Evolutionary conservation across 1,140 invertebrate genomes (phyloP), one percentile per base, ranked within the genome.

Genomic region (Zaprionus inermis): DNA sequence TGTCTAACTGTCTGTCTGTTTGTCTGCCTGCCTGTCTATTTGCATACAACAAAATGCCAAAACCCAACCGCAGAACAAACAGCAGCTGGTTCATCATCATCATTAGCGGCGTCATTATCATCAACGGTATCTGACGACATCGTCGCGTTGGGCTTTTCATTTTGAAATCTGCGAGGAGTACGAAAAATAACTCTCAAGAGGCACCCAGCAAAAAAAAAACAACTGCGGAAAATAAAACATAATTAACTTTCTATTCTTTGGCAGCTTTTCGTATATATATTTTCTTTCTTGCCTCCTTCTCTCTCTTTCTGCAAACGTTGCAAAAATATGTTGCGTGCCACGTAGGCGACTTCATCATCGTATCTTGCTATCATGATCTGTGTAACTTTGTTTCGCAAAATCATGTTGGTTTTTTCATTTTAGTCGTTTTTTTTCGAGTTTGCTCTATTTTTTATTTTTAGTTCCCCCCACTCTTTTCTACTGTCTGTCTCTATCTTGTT

Each of bases 241-340:
- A 82, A 82, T 82, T 82, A 82, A 82, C 79, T 82, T 82, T 82
- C 79, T 82, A 82, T 82, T 82, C 55, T 75, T 65, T 74, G 66
- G 72, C 38, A 57, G n/a, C 55, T 57, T 49, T 36, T 55, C 54
- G 38, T 65, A 66, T 41, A 28, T 28, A 24, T 24, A 24, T 28
- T 28, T 28, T 4, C 3, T 28, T 28, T 28, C 24, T 0, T 28
- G 5, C 24, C 24, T 36, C 49, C 28, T 54, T 5, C 7, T 10
- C 30, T 32, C 3, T 28, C 24, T 32, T 32, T 44, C n/a, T 44
- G 38, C 38, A 44, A 44, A 44, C 38, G 38, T 44, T 44, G 38
- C 38, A 49, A 52, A 70, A 61, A 24, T 46, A 52, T 55, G 36
- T 55, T 65, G 69, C 69, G 58, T 71, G 69, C 51, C 60, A 71